Conservation (phyloP, 2,888 invertebrate species). For the Cantharis lateralis region DNA sequence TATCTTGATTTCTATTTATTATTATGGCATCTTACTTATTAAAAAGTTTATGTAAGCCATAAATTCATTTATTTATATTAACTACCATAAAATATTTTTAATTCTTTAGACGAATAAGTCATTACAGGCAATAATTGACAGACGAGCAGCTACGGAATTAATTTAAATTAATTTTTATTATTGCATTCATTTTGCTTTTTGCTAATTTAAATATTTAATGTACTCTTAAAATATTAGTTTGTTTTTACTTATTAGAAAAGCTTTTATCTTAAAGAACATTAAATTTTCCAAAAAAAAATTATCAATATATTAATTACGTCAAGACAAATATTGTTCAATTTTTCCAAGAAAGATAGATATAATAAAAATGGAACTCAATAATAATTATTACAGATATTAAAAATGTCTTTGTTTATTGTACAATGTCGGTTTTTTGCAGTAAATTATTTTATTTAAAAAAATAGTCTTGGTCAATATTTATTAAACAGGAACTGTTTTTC, state of each 20-base stretch:
- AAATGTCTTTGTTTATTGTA: not conserved
- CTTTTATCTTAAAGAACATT: not conserved
- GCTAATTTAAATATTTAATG: not conserved
- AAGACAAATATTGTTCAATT: not conserved
- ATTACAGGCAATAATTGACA: too few species aligned
- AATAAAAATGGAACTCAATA: not conserved
- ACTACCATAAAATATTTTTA: too few species aligned
- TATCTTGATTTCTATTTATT: too few species aligned
- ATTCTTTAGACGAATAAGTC: too few species aligned
- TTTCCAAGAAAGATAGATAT: not conserved
- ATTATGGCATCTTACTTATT: too few species aligned
- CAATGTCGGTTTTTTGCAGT: not conserved
- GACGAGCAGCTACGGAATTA: too few species aligned
- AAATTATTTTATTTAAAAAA: not conserved
- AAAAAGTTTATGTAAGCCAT: too few species aligned
- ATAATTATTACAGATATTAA: not conserved
- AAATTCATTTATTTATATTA: too few species aligned
- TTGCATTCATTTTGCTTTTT: too few species aligned
- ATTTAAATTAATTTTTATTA: not conserved
- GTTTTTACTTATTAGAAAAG: too few species aligned
- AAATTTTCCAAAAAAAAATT: not conserved
- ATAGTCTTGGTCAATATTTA: not conserved
- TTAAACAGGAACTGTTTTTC: not conserved
- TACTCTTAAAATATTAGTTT: too few species aligned
- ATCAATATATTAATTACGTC: not conserved